Base-by-base conservation (phyloP, 2,797 vertebrate species). In the Rousettus madagascariensis region DNA sequence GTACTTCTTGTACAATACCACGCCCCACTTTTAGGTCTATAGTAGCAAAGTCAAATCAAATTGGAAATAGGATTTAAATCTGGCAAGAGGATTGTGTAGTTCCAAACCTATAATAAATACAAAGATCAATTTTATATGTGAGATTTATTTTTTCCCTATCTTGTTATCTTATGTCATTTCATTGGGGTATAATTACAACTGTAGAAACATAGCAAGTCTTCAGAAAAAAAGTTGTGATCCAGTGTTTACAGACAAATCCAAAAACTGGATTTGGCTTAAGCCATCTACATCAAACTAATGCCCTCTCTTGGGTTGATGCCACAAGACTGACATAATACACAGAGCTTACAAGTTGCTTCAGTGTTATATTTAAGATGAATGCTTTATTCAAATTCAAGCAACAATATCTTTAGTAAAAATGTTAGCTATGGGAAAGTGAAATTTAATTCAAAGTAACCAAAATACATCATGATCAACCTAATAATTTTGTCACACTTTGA, bases 211-310 rank as follows among this genome's bases (percentile, higher is more conserved):
- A 97, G 66, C 71, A 93, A 97, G 72, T 93, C 65, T 97, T 95
- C 69, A 95, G 57, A 94, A 96, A 86, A 66, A 49, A 66, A 38
- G 57, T 68, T 55, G 41, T 79, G 80, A 92, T 85, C 68, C 57
- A 90, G 6, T 97, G 95, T 96, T 97, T 95, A 86, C 69, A 92
- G 94, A 95, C 78, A 95, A 96, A 95, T 95, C 53, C 91, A 95
- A 97, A 97, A 97, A 95, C 91, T 96, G 90, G 78, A 97, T 97
- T 97, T 95, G 88, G 87, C 90, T 95, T 97, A 96, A 97, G 85
- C 75, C 86, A 83, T 92, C 65, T 96, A 95, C 94, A 96, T 94
- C 97, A 96, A 88, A 95, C 87, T 94, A 96, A 97, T 97, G 96
- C 92, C 93, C 43, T 92, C 92, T 87, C 49, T 94, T 33, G 61